Evolutionary conservation across 2,888 invertebrate species (phyloP).

Genomic region (Drosophila paracracens): DNA sequence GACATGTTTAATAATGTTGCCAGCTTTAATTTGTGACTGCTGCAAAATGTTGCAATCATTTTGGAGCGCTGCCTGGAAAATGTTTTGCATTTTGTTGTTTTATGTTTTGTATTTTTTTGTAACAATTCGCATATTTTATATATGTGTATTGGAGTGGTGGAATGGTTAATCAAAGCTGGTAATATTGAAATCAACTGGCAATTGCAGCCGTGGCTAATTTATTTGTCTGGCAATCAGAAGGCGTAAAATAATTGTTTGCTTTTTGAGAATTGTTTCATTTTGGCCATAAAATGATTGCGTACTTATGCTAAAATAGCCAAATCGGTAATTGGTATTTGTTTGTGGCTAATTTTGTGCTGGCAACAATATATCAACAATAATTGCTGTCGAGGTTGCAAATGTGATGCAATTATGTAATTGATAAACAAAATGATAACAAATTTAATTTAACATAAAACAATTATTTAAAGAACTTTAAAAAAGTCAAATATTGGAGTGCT

Average conservation of each 20-base stretch:
- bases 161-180: constrained; percentile 56
- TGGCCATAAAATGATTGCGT: constrained; percentile 2
- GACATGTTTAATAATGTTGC: not conserved
- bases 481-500: constrained; percentile 18
- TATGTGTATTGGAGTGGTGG: constrained; percentile 12
- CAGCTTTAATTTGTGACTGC: constrained; percentile 16
- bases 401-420: constrained; percentile 34
- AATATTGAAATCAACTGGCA: constrained; percentile 26
- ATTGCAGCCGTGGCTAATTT: constrained; percentile 65
- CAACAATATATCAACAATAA: constrained; percentile 42
- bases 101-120: constrained; percentile 3
- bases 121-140: constrained; percentile 60
- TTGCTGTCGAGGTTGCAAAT: constrained; percentile 9
- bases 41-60: constrained; percentile 22
- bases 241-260: constrained; percentile 48
- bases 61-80: constrained; percentile 18
- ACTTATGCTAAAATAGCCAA: constrained; percentile 29
- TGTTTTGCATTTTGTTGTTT: constrained; percentile 31
- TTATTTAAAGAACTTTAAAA: constrained; percentile 15
- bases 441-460: not conserved
- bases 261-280: constrained; percentile 45
- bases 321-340: constrained; percentile 78
- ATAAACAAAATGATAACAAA: constrained; percentile 5
- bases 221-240: constrained; percentile 67
- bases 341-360: constrained; percentile 64